A percentile compares a stretch with the other conserved stretches of the same genome.
phyloP scores from a whole-genome alignment of 2,113 vertebrate genomes.

The Eolophus roseicapilla region DNA sequence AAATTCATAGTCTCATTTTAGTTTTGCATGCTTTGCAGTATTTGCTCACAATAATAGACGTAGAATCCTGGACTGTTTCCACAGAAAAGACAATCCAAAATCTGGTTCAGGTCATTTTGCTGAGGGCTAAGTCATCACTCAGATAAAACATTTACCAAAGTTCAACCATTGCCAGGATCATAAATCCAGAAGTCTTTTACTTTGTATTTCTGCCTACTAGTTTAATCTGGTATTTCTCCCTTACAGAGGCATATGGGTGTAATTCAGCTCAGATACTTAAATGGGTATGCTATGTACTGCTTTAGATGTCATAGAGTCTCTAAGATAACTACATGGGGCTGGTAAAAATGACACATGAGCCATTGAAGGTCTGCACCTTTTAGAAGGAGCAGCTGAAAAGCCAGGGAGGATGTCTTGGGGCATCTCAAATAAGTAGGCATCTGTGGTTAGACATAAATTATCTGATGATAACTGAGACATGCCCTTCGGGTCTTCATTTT shows the following conservation, averaged over 20 bases:
- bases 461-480: neutral
- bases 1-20: slow-evolving; percentile 1
- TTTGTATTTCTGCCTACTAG: neutral
- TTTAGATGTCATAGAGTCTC: neutral
- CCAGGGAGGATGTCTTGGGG: neutral
- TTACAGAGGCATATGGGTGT: neutral
- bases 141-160: neutral
- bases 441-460: neutral
- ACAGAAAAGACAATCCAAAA: neutral
- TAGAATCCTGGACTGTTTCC: neutral
- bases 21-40: neutral
- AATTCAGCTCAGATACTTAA: neutral
- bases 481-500: neutral
- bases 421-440: neutral
- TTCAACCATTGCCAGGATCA: neutral
- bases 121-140: neutral
- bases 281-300: neutral
- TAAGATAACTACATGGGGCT: neutral
- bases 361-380: neutral
- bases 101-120: neutral
- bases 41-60: neutral
- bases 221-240: neutral
- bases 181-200: neutral
- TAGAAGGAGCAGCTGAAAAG: neutral
- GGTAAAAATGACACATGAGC: neutral